Base-by-base conservation (phyloP, 2,888 invertebrate species). In the Synanthedon vespiformis region DNA sequence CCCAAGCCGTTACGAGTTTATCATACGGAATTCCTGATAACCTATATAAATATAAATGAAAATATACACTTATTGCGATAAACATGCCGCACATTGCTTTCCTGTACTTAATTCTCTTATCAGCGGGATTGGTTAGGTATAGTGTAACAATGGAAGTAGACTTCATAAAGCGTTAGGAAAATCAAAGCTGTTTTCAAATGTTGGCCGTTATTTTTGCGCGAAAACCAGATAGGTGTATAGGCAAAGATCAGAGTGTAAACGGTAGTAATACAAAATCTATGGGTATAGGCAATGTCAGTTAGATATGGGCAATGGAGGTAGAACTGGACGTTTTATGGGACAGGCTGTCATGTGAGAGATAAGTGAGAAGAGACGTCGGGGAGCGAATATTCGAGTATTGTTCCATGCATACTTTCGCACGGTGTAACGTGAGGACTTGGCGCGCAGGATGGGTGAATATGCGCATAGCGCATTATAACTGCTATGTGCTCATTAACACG, bases 21-120 rank as follows among this genome's bases (percentile, higher is more conserved):
- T 83, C 81, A 74, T 74, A 72, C 76, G 77, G 80, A 74, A 80
- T 84, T 77, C 76, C 78, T 72, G 86, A 87, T 87, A 87, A 85
- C 86, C 86, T 77, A 85, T 84, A 78, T 82, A 77, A 74, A 76
- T 74, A 53, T 52, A 52, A 80, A 76, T 77, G 74, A 73, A 75
- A 76, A 74, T 74, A 72, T 68, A 74, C 68, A 69, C 68, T 67
- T 68, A 73, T 69, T 71, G 77, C 81, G 82, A 85, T 84, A 81
- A 82, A 74, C 70, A 69, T 67, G 64, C 62, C 65, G 68, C 62
- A 68, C 68, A 70, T 67, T 73, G 68, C 74, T 78, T 84, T 80
- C 74, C 78, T 77, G 75, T 70, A 68, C 57, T 55, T 56, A 65
- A 57, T 57, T 61, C 65, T 60, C 70, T 73, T 74, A 73, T 74